Conservation (phyloP, 2,113 vertebrate genomes). For the Oreochromis spilurus region DNA sequence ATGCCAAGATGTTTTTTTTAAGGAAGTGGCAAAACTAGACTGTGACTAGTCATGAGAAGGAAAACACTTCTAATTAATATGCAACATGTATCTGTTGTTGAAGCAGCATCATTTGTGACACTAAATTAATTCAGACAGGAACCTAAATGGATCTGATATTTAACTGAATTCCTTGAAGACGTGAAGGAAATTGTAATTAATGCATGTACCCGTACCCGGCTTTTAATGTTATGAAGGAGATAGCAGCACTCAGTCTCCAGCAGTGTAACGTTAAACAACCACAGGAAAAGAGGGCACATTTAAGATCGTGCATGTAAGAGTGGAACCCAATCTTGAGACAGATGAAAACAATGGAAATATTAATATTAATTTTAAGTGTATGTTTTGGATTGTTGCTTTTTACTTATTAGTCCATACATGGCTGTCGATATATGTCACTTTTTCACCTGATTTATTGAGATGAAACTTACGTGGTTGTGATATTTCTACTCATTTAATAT, state of each 20-base stretch:
- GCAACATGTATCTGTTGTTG: neutral
- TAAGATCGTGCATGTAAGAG: neutral
- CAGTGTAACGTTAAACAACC: neutral
- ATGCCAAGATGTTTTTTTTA: neutral
- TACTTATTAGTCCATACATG: neutral
- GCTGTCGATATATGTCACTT: neutral
- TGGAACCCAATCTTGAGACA: neutral
- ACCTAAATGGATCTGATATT: neutral
- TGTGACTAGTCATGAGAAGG: neutral
- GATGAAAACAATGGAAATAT: neutral
- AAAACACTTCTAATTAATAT: neutral
- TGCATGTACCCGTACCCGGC: neutral
- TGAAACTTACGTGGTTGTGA: neutral
- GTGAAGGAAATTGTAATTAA: neutral
- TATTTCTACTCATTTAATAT: neutral
- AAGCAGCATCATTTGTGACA: neutral
- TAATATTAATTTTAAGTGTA: neutral
- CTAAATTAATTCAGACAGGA: neutral
- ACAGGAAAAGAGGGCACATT: neutral
- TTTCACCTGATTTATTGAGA: neutral
- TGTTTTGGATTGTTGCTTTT: neutral
- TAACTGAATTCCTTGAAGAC: neutral
- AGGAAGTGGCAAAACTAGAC: neutral
- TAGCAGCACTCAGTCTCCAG: neutral
- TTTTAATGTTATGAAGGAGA: neutral